Base-by-base conservation (phyloP, 2,888 invertebrate genomes). In the Smittia aterrima region DNA sequence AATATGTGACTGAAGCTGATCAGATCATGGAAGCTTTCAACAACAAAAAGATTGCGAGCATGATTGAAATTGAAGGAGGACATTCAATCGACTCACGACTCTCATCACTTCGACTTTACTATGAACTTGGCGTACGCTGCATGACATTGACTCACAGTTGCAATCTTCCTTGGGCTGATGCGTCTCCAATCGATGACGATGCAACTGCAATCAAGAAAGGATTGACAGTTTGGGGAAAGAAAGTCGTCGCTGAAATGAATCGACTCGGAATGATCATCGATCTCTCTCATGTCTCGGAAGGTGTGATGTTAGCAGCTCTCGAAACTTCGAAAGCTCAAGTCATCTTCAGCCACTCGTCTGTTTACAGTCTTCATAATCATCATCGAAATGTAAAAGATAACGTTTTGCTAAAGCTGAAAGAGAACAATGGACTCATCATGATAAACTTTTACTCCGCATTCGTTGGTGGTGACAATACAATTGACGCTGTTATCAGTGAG, bases 371-470 rank as follows among this genome's bases (percentile, higher is more conserved):
- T 9, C 85, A 85, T 78, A 79, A 82, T 68, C 84, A 86, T 76
- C 81, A 83, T 76, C 80, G 88, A 76, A 89, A 89, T 78, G 88
- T 88, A 11, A 86, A 84, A 62, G 87, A 89, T 78, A 86, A 87
- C 77, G 84, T 87, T 7, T 81, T 89, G 1, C 76, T 79, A 18
- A 79, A 79, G 77, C 79, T 87, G 88, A 87, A 86, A 83, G 81
- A 83, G 76, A 91, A 90, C 77, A 85, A 87, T 25, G 91, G 91
- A 1, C 84, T 92, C 27, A 88, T 91, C 1, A 92, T 91, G 91
- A 88, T 91, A 9, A 91, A 90, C 79, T 91, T 92, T 80, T 90
- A 87, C 80, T 86, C 85, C 0, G 83, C 82, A 70, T 91, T 88
- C 79, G 85, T 91, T 76, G 20, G n/a, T 22, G 86, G 85, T 54